Evolutionary conservation across 1,140 invertebrate genomes (phyloP).

Genomic region (Eurosta solidaginis): DNA sequence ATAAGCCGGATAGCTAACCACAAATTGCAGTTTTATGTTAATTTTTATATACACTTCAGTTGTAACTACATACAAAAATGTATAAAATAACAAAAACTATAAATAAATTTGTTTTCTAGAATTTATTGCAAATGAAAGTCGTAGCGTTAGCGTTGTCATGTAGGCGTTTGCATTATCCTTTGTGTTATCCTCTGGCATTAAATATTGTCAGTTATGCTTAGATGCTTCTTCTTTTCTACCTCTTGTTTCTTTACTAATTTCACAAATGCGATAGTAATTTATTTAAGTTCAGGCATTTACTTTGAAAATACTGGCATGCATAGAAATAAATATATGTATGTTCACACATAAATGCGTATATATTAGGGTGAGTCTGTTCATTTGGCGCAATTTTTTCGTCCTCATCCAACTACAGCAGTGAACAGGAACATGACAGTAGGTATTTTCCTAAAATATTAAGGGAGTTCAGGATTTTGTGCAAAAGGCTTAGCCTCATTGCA

Average conservation of each 20-base stretch:
- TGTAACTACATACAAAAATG: not conserved
- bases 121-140: not conserved
- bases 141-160: not conserved
- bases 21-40: conserved; percentile 23
- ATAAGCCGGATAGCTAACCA: not conserved
- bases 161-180: not conserved
- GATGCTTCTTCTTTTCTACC: no score
- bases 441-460: no score
- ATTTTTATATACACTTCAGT: not conserved
- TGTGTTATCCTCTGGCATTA: not conserved
- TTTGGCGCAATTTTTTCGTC: no score
- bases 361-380: no score
- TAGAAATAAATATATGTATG: conserved; percentile 23
- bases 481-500: no score
- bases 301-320: no score
- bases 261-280: not conserved
- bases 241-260: not conserved
- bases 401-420: no score
- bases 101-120: not conserved
- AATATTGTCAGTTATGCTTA: no score
- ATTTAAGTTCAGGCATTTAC: not conserved
- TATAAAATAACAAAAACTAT: not conserved
- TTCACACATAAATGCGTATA: no score
- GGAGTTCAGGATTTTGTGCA: no score
- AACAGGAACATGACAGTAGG: no score